Evolutionary conservation across 2,797 vertebrate genomes (phyloP).

Genomic region (Muscicapa striata): DNA sequence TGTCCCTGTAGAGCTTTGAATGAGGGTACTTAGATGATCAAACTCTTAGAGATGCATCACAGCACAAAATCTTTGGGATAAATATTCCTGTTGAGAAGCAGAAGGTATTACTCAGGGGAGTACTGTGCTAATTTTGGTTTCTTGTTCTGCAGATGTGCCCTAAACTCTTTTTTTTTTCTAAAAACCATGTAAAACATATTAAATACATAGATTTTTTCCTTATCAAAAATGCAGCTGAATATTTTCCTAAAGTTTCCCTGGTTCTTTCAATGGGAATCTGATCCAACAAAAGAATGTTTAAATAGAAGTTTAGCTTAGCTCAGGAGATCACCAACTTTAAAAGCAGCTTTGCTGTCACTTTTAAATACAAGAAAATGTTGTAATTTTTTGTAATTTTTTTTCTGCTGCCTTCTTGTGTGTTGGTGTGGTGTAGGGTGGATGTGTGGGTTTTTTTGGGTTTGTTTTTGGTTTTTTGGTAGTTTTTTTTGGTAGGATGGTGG

Average conservation of each 20-base stretch:
- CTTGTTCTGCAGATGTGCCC: neutral
- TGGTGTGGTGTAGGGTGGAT: neutral
- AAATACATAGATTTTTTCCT: too few species aligned
- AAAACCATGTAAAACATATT: neutral
- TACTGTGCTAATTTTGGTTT: neutral
- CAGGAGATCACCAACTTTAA: neutral
- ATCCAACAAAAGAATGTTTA: neutral
- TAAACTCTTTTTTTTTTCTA: neutral
- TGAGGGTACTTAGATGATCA: neutral
- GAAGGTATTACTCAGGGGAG: neutral
- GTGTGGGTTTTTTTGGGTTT: too few species aligned
- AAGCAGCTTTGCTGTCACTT: neutral
- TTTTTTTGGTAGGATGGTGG: fast-evolving
- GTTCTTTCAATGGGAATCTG: neutral
- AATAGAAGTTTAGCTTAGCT: neutral
- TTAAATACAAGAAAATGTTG: neutral
- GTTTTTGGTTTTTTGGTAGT: neutral
- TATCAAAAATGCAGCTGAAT: neutral
- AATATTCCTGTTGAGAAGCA: neutral
- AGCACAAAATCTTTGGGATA: neutral
- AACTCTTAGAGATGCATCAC: neutral
- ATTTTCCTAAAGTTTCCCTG: neutral
- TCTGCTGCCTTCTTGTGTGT: neutral
- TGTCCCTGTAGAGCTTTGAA: neutral
- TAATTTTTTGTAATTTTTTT: neutral